These are phyloP conservation scores for Eupithecia subumbrata DNA, from an alignment of 2,888 invertebrate genomes.

Conservation along the genomic window DNA sequence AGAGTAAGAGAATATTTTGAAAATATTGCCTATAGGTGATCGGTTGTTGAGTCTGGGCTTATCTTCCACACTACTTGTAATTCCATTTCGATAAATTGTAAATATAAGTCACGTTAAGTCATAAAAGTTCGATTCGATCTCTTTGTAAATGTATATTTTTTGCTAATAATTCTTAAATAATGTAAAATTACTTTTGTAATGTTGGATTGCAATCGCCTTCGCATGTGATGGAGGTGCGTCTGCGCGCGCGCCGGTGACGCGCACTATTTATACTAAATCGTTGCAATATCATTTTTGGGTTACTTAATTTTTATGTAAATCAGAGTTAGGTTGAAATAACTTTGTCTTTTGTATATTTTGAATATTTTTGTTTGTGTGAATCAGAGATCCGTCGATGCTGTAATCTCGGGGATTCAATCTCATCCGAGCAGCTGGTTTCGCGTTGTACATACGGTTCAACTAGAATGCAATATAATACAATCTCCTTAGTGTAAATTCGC, in stretches of 20 bases:
- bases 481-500: constrained; percentile 81
- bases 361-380: constrained; percentile 54
- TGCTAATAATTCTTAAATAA: constrained; percentile 70
- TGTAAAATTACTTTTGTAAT: constrained; percentile 51
- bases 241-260: constrained; percentile 53
- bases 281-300: constrained; percentile 80
- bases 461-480: constrained; percentile 76
- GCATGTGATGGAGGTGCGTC: constrained; percentile 51
- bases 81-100: constrained; percentile 83
- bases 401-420: constrained; percentile 83
- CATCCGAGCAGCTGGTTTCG: constrained; percentile 61
- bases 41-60: constrained; percentile 70
- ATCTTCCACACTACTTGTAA: constrained; percentile 80
- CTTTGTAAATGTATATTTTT: constrained; percentile 83
- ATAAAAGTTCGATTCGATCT: constrained; percentile 82
- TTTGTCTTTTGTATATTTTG: constrained; percentile 80
- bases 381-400: constrained; percentile 71
- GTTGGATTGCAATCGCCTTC: constrained; percentile 55
- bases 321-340: constrained; percentile 69
- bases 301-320: constrained; percentile 80
- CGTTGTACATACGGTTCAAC: constrained; percentile 72
- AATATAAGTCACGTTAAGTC: constrained; percentile 82
- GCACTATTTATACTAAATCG: constrained; percentile 68
- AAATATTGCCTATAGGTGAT: constrained; percentile 82
- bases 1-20: constrained; percentile 80